Evolutionary conservation across 2,888 invertebrate genomes (phyloP), one percentile per base, ranked within the genome.

Genomic region (Lycocerus yunnanus): DNA sequence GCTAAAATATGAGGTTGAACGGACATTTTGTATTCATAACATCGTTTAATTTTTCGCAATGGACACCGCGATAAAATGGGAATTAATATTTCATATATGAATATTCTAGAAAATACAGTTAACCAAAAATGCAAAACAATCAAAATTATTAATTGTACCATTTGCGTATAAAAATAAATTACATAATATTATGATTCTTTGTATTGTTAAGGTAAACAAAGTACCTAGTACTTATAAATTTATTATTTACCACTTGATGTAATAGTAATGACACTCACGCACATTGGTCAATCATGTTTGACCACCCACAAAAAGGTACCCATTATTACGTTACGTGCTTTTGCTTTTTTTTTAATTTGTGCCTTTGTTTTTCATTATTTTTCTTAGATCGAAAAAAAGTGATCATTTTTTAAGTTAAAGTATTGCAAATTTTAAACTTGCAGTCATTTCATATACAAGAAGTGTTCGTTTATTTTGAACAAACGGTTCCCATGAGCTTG

Each of bases 11-110:
- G 70, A 71, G 74, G 73, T 71, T 77, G 78, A 79, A 77, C 74
- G 77, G 75, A 73, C 79, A 79, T 78, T 79, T 76, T 75, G 79
- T 79, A 79, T 79, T 79, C 79, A 79, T 78, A 77, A 77, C 77
- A 75, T 74, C 75, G 79, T 78, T 78, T 78, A 79, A 79, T 78
- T 76, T 77, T 76, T 77, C 73, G 79, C 78, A 78, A 78, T 78
- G 79, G 79, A 78, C 78, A 77, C 71, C 76, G 72, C 73, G 77
- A 79, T 78, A 80, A 78, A 77, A 76, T 77, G 75, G 75, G 78
- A 77, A 78, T 78, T 81, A 80, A 81, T 81, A 81, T 80, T 81
- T 81, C 80, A 81, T 79, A 76, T 75, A 77, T 63, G 61, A 63
- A 63, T 63, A 63, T 63, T 63, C 61, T 16, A 16, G 61, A 63